Percentiles rank a stretch among this genome's conserved stretches.
Evolutionary conservation across 2,888 invertebrate genomes (phyloP).

Genomic region (Drosophila pseudotalamancana): DNA sequence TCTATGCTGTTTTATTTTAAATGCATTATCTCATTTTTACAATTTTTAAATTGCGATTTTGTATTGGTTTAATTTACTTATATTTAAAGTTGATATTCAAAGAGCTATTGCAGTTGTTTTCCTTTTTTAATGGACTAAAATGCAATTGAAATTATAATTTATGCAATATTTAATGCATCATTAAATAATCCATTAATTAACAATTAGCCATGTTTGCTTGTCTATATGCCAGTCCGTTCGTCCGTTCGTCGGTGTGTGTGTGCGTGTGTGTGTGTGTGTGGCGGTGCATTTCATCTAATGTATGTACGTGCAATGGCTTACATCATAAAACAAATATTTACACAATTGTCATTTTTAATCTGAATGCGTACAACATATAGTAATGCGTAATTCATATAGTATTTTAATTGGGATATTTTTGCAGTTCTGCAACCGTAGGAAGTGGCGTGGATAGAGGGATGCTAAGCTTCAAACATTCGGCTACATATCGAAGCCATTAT

Average conservation of each 20-base stretch:
- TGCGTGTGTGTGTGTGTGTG: neutral
- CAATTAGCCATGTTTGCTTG: slow-evolving; percentile 55
- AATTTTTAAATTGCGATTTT: slow-evolving; percentile 39
- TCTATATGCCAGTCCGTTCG: slow-evolving; percentile 3
- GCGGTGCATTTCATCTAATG: slow-evolving; percentile 20
- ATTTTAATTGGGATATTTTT: slow-evolving; percentile 6
- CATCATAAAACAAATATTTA: slow-evolving; percentile 68
- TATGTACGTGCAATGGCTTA: slow-evolving; percentile 44
- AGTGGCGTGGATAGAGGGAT: neutral
- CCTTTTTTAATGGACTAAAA: slow-evolving; percentile 40
- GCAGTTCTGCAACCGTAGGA: neutral
- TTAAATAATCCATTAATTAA: slow-evolving; percentile 75
- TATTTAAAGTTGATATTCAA: slow-evolving; percentile 63
- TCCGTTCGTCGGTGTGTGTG: neutral
- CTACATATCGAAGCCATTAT: slow-evolving; percentile 36
- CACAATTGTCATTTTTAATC: slow-evolving; percentile 46
- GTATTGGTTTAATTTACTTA: slow-evolving; percentile 44
- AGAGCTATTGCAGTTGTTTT: slow-evolving; percentile 32
- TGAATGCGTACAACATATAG: slow-evolving; percentile 24
- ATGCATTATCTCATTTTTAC: slow-evolving; percentile 40
- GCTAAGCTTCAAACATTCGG: slow-evolving; percentile 44
- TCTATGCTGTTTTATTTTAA: slow-evolving; percentile 44
- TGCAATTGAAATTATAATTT: slow-evolving; percentile 65
- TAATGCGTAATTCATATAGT: slow-evolving; percentile 24
- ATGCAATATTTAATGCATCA: slow-evolving; percentile 71